These are phyloP conservation scores for Agonopterix subpropinquella DNA, from an alignment of 2,888 invertebrate genomes.

Conservation along the genomic window DNA sequence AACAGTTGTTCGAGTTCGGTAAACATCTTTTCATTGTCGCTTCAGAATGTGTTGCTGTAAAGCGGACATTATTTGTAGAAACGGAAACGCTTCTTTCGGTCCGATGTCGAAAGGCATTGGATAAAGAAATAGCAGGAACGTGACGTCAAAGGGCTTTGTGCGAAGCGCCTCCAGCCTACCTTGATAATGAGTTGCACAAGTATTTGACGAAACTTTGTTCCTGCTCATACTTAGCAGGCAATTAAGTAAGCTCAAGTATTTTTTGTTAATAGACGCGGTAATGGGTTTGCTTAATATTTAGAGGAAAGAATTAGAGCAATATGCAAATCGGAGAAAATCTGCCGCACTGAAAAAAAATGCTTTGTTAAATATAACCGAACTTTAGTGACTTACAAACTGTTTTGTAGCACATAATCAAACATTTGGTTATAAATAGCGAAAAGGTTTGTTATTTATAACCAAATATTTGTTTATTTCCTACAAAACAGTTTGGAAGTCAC, in stretches of 20 bases:
- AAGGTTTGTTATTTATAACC: too few species aligned
- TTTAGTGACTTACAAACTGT: too few species aligned
- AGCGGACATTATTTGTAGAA: slow-evolving; percentile 10
- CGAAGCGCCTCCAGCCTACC: slow-evolving; percentile 26
- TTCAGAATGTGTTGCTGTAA: slow-evolving; percentile 15
- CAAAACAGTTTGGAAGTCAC: too few species aligned
- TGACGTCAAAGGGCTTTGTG: slow-evolving; percentile 21
- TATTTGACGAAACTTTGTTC: slow-evolving; percentile 39
- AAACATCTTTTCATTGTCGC: slow-evolving; percentile 22
- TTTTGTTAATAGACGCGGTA: slow-evolving; percentile 27
- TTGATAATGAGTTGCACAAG: slow-evolving; percentile 40
- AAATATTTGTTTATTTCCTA: too few species aligned
- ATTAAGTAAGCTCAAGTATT: slow-evolving; percentile 36
- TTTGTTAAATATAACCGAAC: too few species aligned
- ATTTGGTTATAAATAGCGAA: too few species aligned
- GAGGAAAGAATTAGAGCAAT: too few species aligned
- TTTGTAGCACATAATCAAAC: too few species aligned
- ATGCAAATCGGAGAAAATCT: too few species aligned
- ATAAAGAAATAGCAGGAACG: too few species aligned
- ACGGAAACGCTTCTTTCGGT: slow-evolving; percentile 17
- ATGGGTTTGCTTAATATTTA: slow-evolving; percentile 21
- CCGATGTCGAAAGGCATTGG: neutral
- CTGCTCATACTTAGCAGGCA: slow-evolving; percentile 36
- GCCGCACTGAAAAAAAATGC: too few species aligned
- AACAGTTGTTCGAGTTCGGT: slow-evolving; percentile 23